A percentile compares a stretch with the other conserved stretches of the same genome.
Conservation (phyloP, 2,888 invertebrate genomes). For the Yponomeuta malinellus region DNA sequence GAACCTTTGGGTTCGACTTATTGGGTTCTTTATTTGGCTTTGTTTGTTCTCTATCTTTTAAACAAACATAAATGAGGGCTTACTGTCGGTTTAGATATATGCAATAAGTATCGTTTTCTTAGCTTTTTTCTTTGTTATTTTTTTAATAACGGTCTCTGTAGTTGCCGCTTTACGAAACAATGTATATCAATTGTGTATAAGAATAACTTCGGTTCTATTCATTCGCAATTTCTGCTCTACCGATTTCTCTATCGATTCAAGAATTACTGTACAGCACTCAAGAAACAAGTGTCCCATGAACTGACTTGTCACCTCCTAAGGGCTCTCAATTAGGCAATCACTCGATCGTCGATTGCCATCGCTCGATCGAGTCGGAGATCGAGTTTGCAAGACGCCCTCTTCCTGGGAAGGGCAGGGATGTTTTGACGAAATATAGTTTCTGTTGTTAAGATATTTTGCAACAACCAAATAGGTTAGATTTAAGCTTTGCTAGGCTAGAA, state of each 20-base stretch:
- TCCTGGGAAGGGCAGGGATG: not conserved
- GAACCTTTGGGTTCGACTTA: not conserved
- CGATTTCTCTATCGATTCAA: not conserved
- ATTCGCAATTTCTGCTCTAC: no score
- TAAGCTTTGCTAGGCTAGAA: no score
- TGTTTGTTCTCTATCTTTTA: not conserved
- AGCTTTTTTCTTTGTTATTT: no score
- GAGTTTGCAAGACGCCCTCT: not conserved
- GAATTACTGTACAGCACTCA: not conserved
- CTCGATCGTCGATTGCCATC: not conserved
- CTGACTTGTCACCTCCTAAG: not conserved
- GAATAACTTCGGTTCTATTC: no score
- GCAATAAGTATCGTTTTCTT: no score
- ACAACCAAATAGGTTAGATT: no score
- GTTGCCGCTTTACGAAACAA: no score
- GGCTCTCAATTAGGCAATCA: constrained; percentile 7
- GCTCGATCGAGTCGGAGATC: not conserved
- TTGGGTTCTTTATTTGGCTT: not conserved
- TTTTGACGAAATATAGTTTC: no score
- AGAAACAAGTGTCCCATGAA: not conserved
- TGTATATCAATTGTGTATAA: no score
- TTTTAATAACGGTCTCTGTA: no score
- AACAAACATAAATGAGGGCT: not conserved
- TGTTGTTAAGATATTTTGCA: no score
- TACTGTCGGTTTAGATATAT: no score